These are phyloP conservation scores for Meteorus sp. DNA, from an alignment of 1,140 invertebrate genomes.

Conservation along the genomic window DNA sequence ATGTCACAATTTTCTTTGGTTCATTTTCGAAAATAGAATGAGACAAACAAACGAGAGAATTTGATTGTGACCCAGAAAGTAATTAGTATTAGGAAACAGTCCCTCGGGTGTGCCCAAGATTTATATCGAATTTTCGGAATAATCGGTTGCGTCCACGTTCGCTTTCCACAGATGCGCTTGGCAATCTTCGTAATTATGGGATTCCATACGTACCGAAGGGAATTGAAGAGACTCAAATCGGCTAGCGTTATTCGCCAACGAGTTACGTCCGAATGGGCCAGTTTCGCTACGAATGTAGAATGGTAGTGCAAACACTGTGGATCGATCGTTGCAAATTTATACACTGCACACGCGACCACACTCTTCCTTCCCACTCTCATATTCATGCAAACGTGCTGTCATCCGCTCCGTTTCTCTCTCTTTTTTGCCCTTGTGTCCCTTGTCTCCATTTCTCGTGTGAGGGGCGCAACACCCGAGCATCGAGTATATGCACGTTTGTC, in stretches of 20 bases:
- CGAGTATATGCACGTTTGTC: slow-evolving; percentile 22
- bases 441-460: not conserved
- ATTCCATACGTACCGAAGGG: slow-evolving; percentile 26
- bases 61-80: slow-evolving; percentile 3
- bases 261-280: slow-evolving; percentile 20
- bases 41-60: not conserved
- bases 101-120: not conserved
- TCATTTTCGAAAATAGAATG: no score
- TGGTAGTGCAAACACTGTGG: slow-evolving; percentile 3
- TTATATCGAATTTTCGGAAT: slow-evolving; percentile 16
- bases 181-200: slow-evolving; percentile 30
- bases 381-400: not conserved
- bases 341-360: slow-evolving; percentile 24
- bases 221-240: slow-evolving; percentile 22
- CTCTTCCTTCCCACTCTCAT: not conserved
- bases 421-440: not conserved
- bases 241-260: slow-evolving; percentile 1
- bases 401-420: not conserved
- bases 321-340: slow-evolving; percentile 29
- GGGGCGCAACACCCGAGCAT: not conserved
- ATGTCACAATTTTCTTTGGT: not conserved
- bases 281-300: slow-evolving; percentile 20
- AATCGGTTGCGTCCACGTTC: slow-evolving; percentile 6
- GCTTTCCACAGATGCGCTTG: no score
- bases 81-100: slow-evolving; percentile 13